phyloP scores from a whole-genome alignment of 1,140 invertebrate species.

The Colletes gigas region DNA sequence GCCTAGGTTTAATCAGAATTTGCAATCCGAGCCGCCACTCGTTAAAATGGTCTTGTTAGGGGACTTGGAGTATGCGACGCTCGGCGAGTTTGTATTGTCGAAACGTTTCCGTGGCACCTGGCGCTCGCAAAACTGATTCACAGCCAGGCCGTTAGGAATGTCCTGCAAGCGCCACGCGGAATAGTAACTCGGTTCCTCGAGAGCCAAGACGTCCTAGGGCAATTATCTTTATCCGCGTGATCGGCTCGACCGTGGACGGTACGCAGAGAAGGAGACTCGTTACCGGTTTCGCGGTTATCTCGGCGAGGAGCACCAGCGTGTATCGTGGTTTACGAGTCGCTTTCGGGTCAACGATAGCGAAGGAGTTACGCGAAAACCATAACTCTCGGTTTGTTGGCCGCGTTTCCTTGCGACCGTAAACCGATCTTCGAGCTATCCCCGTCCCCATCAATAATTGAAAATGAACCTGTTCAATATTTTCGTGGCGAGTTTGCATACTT shows the following conservation, averaged over 20 bases:
- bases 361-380: constrained; percentile 48
- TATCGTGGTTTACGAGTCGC: constrained; percentile 46
- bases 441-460: constrained; percentile 12
- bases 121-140: no score
- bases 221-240: not conserved
- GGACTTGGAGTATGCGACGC: no score
- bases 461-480: no score
- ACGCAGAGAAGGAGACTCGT: constrained; percentile 5
- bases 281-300: constrained; percentile 40
- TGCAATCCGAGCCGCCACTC: no score
- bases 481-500: no score
- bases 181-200: not conserved
- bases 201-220: not conserved
- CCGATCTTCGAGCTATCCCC: constrained; percentile 2
- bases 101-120: no score
- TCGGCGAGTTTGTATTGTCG: no score
- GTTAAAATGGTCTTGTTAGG: no score
- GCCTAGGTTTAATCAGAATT: no score
- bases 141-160: not conserved
- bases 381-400: constrained; percentile 53
- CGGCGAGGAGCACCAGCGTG: not conserved
- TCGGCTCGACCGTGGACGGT: constrained; percentile 15
- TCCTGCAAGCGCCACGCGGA: not conserved
- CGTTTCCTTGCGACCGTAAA: constrained; percentile 47
- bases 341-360: constrained; percentile 36